Conservation (phyloP, 2,797 vertebrate genomes). For the Passerculus sandwichensis region DNA sequence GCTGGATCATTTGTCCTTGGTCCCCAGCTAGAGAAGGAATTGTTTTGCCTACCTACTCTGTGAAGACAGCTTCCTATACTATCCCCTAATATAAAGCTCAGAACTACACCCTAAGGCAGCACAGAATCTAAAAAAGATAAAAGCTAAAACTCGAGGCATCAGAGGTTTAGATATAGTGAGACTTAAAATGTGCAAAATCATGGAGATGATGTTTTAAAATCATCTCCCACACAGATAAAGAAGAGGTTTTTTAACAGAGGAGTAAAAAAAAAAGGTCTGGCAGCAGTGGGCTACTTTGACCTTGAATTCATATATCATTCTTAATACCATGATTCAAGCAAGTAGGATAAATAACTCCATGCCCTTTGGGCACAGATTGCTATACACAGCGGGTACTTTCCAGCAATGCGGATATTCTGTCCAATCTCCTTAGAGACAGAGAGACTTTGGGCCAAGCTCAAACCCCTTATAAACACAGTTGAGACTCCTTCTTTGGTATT, state of each 20-base stretch:
- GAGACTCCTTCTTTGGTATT: slow-evolving; percentile 24
- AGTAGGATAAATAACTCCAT: slow-evolving; percentile 36
- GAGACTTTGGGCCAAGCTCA: slow-evolving; percentile 9
- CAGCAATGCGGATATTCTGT: not conserved
- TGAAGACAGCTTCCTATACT: not conserved
- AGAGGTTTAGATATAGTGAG: not conserved
- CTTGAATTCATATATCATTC: slow-evolving; percentile 27
- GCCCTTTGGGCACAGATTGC: slow-evolving; percentile 30
- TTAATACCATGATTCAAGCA: slow-evolving; percentile 20
- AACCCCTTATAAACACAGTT: not conserved
- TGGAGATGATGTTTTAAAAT: not conserved
- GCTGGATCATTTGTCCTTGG: not conserved
- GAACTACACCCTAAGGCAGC: not conserved
- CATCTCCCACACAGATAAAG: not conserved
- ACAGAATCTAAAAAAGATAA: not conserved
- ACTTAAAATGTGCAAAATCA: not conserved
- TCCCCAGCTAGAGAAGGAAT: not conserved
- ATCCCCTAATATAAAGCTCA: not conserved
- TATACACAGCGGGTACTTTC: not conserved
- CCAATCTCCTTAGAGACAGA: not conserved
- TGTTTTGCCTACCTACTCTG: not conserved
- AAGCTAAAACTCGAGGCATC: not conserved
- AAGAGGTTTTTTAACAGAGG: not conserved
- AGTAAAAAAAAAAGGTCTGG: not conserved
- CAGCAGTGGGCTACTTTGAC: not conserved